These are phyloP conservation scores for Mionectes olivaceus DNA, from an alignment of 2,797 vertebrate species.

Conservation along the genomic window DNA sequence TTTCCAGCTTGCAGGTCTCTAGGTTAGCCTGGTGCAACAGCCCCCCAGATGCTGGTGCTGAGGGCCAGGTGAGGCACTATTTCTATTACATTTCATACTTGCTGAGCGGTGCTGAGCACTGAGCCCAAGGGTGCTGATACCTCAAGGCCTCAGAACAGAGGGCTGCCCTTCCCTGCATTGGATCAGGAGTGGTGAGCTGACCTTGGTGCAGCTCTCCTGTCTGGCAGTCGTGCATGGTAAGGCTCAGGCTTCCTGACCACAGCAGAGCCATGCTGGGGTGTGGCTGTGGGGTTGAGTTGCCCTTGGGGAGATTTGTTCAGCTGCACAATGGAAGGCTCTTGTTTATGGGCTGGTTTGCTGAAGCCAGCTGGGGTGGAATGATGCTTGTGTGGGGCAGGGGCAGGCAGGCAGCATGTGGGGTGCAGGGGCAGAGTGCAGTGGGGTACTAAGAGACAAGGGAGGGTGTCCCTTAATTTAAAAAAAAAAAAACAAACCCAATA, in stretches of 20 bases:
- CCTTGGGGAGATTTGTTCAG: background rate
- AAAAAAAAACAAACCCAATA: background rate
- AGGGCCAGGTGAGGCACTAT: background rate
- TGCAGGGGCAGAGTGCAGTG: background rate
- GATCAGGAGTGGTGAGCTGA: background rate
- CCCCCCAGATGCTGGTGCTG: background rate
- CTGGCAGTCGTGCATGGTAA: rapidly evolving
- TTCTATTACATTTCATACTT: background rate
- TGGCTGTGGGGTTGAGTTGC: background rate
- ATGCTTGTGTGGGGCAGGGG: background rate
- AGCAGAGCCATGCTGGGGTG: background rate
- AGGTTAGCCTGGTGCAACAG: background rate
- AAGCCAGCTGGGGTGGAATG: background rate
- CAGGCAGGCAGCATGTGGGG: background rate
- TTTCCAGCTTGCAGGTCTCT: background rate
- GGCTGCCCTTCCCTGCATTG: background rate
- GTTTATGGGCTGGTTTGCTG: background rate
- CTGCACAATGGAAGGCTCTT: background rate
- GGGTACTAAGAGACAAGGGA: background rate
- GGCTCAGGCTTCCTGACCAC: background rate
- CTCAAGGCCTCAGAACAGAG: background rate
- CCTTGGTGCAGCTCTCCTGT: background rate
- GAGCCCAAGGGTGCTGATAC: background rate
- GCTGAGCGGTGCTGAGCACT: background rate
- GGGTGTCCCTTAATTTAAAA: background rate